Evolutionary conservation across 2,797 vertebrate species (phyloP), one percentile per base, ranked within the genome.

Genomic region (Poeciliopsis paucimaculata): DNA sequence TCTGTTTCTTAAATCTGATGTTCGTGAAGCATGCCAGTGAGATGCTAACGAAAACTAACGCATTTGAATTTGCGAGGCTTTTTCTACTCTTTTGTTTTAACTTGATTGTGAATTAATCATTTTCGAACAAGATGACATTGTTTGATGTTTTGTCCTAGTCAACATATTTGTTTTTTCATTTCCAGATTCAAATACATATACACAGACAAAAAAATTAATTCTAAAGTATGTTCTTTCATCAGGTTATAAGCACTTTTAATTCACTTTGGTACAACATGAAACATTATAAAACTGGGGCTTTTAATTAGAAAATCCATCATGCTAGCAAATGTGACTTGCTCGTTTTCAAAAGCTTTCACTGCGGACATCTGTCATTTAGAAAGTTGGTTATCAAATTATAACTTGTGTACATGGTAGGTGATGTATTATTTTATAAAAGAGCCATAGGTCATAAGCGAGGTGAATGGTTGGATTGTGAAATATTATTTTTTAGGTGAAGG

Each of bases 1-100:
- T 85, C 78, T 81, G 46, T 81, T 26, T 87, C 49, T 75, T 60
- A 28, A 2, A 76, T 43, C 31, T 34, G 2, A 45, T 31, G 66
- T 77, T 51, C 82, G 64, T 81, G 10, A 57, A 62, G 82, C 76
- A 79, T 36, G 80, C 53, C 12, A 11, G 45, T n/a, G 18, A 16
- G 16, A 26, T 39, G 72, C 28, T 72, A 55, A 73, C 77, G 18
- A 18, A 39, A 47, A 53, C 5, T 28, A 2, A 26, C 3, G 0
- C 2, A 60, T 28, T 72, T 81, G n/a, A 9, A 16, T 36, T 26
- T 75, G 31, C 47, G 2, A 6, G 7, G 8, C 11, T 75, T 64
- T 9, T 79, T 77, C 66, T 34, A 28, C 80, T 83, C 55, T 75
- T 45, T 41, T 72, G 45, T 75, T 75, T 0, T 4, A 64, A 31